These are phyloP conservation scores for Monochamus alternatus DNA, from an alignment of 2,888 invertebrate genomes.

Conservation along the genomic window DNA sequence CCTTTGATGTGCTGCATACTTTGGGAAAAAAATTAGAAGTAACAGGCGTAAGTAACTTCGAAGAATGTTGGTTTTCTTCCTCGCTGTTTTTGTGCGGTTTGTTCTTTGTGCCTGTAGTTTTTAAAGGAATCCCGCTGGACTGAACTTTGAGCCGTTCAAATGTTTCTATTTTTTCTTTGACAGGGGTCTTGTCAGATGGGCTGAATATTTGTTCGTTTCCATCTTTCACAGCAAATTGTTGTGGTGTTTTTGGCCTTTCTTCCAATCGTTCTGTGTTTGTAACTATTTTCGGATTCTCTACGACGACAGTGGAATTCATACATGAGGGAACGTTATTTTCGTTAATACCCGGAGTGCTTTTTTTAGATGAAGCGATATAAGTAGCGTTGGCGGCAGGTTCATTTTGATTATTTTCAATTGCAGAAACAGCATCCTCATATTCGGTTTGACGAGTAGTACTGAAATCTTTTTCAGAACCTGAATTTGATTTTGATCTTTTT, in stretches of 20 bases:
- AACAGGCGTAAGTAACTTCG: slow-evolving; percentile 52
- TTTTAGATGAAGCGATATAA: slow-evolving; percentile 24
- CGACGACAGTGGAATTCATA: slow-evolving; percentile 50
- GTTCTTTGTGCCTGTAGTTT: slow-evolving; percentile 62
- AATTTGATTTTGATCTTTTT: slow-evolving; percentile 52
- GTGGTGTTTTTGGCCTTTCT: slow-evolving; percentile 45
- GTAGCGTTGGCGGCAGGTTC: slow-evolving; percentile 29
- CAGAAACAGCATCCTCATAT: slow-evolving; percentile 70
- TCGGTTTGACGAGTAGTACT: slow-evolving; percentile 62
- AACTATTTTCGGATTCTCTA: slow-evolving; percentile 49
- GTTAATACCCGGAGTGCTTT: neutral
- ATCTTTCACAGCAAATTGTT: slow-evolving; percentile 44
- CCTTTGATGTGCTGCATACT: slow-evolving; percentile 49
- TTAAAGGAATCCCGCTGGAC: slow-evolving; percentile 67
- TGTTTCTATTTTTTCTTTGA: slow-evolving; percentile 77
- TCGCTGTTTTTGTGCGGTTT: slow-evolving; percentile 33
- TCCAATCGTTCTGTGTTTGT: neutral
- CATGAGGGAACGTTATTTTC: neutral
- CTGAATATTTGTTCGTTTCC: slow-evolving; percentile 69
- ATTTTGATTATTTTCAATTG: slow-evolving; percentile 49
- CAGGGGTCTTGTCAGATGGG: slow-evolving; percentile 75
- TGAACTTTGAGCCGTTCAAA: slow-evolving; percentile 71
- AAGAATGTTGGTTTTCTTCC: slow-evolving; percentile 41
- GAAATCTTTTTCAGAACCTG: slow-evolving; percentile 26
- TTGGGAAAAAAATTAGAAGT: slow-evolving; percentile 51